Evolutionary conservation across 2,113 vertebrate species (phyloP), one percentile per base, ranked within the genome.

Genomic region (Atherinomorus stipes): DNA sequence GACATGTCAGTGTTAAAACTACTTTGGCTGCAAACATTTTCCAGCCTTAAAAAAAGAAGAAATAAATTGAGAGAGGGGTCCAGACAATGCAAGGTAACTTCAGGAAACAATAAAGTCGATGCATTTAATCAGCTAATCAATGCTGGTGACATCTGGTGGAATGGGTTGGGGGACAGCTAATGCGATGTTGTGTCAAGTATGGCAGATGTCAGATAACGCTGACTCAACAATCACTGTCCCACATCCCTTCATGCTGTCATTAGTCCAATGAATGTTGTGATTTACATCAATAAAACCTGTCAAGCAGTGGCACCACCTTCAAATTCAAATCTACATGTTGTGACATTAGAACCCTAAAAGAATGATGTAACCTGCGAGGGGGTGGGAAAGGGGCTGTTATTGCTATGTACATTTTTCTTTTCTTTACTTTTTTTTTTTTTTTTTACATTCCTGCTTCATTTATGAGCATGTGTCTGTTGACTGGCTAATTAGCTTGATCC

Each of bases 401-500:
- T 31, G 18, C 2, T 51, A 19, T 16, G 11, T 13, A 50, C 9
- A 64, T 22, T 37, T 34, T 4, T 34, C 1, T 34, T 34, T 34
- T 1, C 7, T 34, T 8, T 34, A 34, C 12, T 21, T 26, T 10
- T 4, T 65, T 28, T 68, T 66, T 66, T 64, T 64, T 71, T 44
- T 1, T 19, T 4, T 7, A 23, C 74, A 74, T 38, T 16, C 40
- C 19, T 40, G 26, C 54, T 64, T 53, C 9, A 8, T 64, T 75
- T 51, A 78, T 2, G 9, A 77, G 77, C 15, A 5, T 31, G 40
- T 19, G 56, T 52, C 34, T 57, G 8, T 79, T 91, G 91, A 86
- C 93, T 94, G 90, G 94, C 94, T 96, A 95, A 96, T 96, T 95
- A 95, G 90, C 88, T 90, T 86, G 94, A 96, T 96, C 93, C 93